Base-by-base conservation (phyloP, 2,113 vertebrate genomes). In the Clarias gariepinus region DNA sequence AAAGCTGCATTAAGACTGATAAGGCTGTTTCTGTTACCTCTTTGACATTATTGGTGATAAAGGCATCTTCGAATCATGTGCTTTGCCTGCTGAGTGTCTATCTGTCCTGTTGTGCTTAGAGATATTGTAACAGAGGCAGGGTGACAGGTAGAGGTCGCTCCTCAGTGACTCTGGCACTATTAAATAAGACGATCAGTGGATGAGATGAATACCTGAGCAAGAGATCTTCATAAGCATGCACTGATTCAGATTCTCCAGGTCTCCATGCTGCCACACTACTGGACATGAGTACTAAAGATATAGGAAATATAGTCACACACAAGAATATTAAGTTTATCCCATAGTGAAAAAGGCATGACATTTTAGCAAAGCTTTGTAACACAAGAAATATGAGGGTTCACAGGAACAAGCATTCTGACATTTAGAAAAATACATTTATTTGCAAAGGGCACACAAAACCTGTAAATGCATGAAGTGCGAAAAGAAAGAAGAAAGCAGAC, bases 351-450 rank as follows among this genome's bases (percentile, higher is more conserved):
- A 83, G 8, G 13, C 28, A 64, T 68, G 77, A 86, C 63, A 28
- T 80, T 85, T 79, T 79, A 53, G 16, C 4, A 53, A 23, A 74
- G 19, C 60, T 66, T 79, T 36, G 19, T 52, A 79, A 25, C 25
- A 85, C 2, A 11, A 76, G 82, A 61, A 61, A 16, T 77, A 28
- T 52, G 52, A 60, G 0, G 33, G 47, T 30, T 79, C 21, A 47
- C 25, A 61, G 18, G 33, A n/a, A 30, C 87, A 89, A 58, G 60
- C 36, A 53, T 16, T 85, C 36, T 84, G 85, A 88, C 85, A 73
- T 69, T 76, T 88, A 89, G 28, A 87, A 89, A 90, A 90, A 89
- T 90, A 85, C 81, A 83, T 90, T 86, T 90, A 89, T 88, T 88
- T 77, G 69, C 47, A 83, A 77, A 82, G 28, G 58, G 81, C 73